phyloP scores from a whole-genome alignment of 2,113 vertebrate genomes.

The Siniperca chuatsi region DNA sequence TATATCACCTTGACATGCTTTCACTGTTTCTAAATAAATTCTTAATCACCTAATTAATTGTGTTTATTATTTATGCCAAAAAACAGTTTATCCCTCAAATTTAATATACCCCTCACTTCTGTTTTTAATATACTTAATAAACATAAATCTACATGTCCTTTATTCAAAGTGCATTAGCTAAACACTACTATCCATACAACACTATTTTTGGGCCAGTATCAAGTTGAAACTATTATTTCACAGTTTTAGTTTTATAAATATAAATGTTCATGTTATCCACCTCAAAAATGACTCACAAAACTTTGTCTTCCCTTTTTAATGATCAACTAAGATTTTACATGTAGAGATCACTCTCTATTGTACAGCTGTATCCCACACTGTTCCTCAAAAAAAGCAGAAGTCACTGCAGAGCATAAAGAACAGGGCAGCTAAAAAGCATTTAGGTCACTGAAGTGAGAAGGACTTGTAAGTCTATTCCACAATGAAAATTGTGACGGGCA shows the following conservation, averaged over 20 bases:
- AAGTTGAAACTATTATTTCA: background rate
- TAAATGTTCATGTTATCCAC: background rate
- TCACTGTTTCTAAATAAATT: background rate
- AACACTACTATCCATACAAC: background rate
- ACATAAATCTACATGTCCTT: background rate
- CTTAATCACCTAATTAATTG: background rate
- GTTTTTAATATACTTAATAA: background rate
- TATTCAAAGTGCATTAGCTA: background rate
- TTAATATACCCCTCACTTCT: background rate
- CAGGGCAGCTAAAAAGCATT: slow-evolving; percentile 16
- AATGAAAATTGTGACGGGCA: slow-evolving; percentile 17
- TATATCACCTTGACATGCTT: background rate
- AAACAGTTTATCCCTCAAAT: background rate
- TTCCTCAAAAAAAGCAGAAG: background rate
- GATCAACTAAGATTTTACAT: background rate
- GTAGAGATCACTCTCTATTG: background rate
- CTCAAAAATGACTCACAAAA: background rate
- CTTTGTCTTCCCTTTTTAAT: background rate
- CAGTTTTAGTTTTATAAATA: background rate
- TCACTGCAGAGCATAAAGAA: slow-evolving; percentile 22
- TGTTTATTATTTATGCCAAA: too few species aligned
- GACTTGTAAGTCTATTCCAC: slow-evolving; percentile 22
- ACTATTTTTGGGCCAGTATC: background rate
- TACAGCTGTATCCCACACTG: background rate
- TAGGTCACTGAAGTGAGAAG: slow-evolving; percentile 35